Evolutionary conservation across 2,797 vertebrate species (phyloP), one percentile per base, ranked within the genome.

Genomic region (Aphelocoma californica): DNA sequence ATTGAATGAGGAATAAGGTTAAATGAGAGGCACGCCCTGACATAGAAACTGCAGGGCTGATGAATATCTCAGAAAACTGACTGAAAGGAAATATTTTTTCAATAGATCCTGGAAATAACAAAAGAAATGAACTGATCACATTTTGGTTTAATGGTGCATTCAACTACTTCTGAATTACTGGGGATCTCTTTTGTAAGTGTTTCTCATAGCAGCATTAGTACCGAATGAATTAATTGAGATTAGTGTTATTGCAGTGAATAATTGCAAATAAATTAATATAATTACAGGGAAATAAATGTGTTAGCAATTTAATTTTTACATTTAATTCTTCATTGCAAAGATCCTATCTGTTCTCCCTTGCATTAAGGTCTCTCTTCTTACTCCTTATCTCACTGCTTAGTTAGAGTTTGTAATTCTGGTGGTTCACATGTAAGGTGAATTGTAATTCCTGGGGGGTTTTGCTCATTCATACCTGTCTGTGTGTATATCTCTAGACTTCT

Each of bases 1-100:
- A 97, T 75, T 96, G 95, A 97, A 96, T 14, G 54, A 95, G 89
- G 82, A 95, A 92, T 94, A 97, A 97, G 92, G 90, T 97, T 97
- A 97, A 96, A 91, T 95, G 94, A 95, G 82, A 96, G 88, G 42
- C 65, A 88, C 61, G 67, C 70, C 50, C 84, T 34, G 62, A 87
- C 58, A 84, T 88, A 65, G 84, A 92, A 97, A 95, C 69, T 73
- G 57, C 8, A 11, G 58, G 77, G 26, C n/a, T 96, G 96, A 94
- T 92, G 47, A 91, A 80, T 92, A 65, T 60, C 66, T 94, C 62
- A 78, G 84, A 94, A 97, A 93, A 16, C 83, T 90, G 66, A 90
- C 62, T 93, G 81, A 85, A 96, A 96, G 50, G 48, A 90, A 93
- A 62, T 71, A 34, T 60, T 38, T 93, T 79, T 96, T 85, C 12